phyloP scores from a whole-genome alignment of 1,140 invertebrate species.

The Tetramorium simillimum region DNA sequence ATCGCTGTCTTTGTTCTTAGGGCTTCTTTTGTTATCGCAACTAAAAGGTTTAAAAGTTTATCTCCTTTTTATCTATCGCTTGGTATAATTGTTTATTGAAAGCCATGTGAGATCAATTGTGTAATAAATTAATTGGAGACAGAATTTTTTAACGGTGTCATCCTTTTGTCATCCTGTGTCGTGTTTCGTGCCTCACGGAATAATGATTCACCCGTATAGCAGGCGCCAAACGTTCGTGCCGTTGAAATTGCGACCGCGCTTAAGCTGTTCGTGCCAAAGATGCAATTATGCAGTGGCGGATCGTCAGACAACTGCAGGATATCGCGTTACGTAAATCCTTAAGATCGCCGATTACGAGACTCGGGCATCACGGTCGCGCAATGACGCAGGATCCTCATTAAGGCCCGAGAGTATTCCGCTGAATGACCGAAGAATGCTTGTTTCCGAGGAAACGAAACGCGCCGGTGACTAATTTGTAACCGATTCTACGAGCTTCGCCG shows the following conservation, averaged over 20 bases:
- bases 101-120: not conserved
- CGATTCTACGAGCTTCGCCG: not conserved
- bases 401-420: not conserved
- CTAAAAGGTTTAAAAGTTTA: not conserved
- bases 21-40: not conserved
- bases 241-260: slow-evolving; percentile 25
- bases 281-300: slow-evolving; percentile 34
- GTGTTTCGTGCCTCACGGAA: not conserved
- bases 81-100: not conserved
- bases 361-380: not conserved
- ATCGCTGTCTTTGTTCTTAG: not conserved
- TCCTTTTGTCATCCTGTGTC: not conserved
- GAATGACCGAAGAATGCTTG: not conserved
- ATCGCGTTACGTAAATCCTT: slow-evolving; percentile 59
- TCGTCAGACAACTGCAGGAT: slow-evolving; percentile 23
- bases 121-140: not conserved
- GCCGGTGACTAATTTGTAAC: slow-evolving; percentile 23
- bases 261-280: slow-evolving; percentile 46
- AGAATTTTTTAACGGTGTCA: slow-evolving; percentile 13
- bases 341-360: slow-evolving; percentile 33
- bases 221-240: slow-evolving; percentile 31
- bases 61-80: no score
- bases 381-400: slow-evolving; percentile 39
- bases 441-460: slow-evolving; percentile 4
- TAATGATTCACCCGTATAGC: not conserved